Percentiles rank a stretch among this genome's conserved stretches.
Evolutionary conservation across 1,140 invertebrate genomes (phyloP).

Genomic region (Magallana angulata): DNA sequence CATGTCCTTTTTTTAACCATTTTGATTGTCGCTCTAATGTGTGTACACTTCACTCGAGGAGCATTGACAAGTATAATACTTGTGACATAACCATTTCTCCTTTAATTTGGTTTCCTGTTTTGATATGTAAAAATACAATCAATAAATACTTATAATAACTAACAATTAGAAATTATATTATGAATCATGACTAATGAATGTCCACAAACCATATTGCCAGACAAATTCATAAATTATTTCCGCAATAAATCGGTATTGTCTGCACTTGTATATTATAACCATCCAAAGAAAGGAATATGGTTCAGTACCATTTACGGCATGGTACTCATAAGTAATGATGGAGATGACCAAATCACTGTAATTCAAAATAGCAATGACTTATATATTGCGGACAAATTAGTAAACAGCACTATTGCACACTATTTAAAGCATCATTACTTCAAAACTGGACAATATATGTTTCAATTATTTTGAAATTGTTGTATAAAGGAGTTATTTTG

Average conservation of each 20-base stretch:
- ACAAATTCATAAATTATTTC: neutral
- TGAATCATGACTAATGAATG: neutral
- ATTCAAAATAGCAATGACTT: neutral
- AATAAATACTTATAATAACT: neutral
- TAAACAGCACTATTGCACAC: neutral
- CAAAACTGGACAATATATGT: neutral
- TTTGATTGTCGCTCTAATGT: too few species aligned
- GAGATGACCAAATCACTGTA: neutral
- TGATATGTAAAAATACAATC: neutral
- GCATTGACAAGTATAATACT: neutral
- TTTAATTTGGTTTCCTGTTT: neutral
- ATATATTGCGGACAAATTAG: neutral
- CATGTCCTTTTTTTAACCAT: too few species aligned
- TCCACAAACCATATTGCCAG: neutral
- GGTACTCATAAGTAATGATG: neutral
- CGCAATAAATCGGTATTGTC: neutral
- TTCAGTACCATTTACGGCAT: neutral
- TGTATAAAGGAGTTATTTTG: too few species aligned
- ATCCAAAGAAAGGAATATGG: neutral
- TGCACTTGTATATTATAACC: neutral
- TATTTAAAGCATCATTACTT: neutral
- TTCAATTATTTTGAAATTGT: too few species aligned
- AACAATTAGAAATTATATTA: neutral
- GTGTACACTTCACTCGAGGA: too few species aligned
- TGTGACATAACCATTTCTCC: neutral